Evolutionary conservation across 1,140 invertebrate species (phyloP), one percentile per base, ranked within the genome.

Genomic region (Pogonognathellus flavescens): DNA sequence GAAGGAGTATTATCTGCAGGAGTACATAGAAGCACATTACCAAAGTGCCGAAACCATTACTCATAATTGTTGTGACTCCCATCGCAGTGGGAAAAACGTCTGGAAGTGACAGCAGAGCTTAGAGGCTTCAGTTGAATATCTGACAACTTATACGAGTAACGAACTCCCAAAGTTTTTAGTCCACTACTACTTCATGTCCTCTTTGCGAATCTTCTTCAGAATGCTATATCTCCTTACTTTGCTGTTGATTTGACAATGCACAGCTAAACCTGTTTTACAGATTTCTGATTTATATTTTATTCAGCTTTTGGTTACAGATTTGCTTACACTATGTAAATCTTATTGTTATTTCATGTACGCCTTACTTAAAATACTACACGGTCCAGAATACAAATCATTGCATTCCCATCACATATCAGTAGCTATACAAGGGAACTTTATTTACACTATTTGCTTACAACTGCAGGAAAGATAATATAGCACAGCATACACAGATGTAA

Each of bases 31-130:
- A 41, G n/a, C 49, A 76, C 70, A 76, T 76, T 41, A 41, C 31
- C 31, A 25, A 76, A 76, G 70, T 76, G 70, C 70, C 31, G 70
- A 76, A 76, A 76, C 70, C 70, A 76, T 76, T 76, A 76, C 41
- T 76, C 70, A 76, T 76, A 76, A 76, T 76, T 76, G 70, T 76
- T 49, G 16, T 18, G 70, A 49, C 41, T 76, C 70, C 70, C 70
- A 76, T 31, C 70, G 16, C 25, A 41, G 22, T 31, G 13, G 13
- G 31, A 1, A 16, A 76, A 76, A 76, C 31, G 70, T 76, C 70
- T 76, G 70, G 22, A 76, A 76, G 31, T 76, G 70, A 76, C 70
- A 76, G 70, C 14, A n/a, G 14, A 50, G 41, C 70, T 76, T 76
- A 76, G 70, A 76, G 70, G 7, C 14, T 76, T 50, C 41, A n/a